phyloP scores from a whole-genome alignment of 2,888 invertebrate genomes.

The Strigamia crassipes region DNA sequence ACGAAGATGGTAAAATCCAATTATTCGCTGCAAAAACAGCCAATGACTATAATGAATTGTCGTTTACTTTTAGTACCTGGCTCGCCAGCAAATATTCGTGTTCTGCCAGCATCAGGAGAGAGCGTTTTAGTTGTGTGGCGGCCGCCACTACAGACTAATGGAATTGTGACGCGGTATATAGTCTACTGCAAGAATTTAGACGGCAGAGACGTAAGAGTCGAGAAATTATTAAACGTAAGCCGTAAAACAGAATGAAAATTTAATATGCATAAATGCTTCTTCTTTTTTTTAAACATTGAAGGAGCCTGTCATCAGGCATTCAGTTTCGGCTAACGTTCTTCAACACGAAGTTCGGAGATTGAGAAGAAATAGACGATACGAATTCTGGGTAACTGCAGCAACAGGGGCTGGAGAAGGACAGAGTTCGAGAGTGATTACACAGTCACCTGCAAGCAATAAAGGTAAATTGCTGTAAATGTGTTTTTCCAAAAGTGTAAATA shows the following conservation, averaged over 20 bases:
- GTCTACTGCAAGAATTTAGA: conserved; percentile 54
- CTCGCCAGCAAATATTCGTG: conserved; percentile 59
- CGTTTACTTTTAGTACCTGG: conserved; percentile 56
- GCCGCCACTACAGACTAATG: conserved; percentile 58
- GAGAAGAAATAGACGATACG: conserved; percentile 52
- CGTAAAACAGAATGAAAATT: not conserved
- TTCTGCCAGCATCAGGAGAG: conserved; percentile 57
- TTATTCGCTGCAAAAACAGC: not conserved
- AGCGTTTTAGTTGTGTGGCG: conserved; percentile 59
- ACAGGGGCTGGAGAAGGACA: conserved; percentile 53
- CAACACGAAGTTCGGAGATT: conserved; percentile 53
- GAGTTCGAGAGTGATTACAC: conserved; percentile 54
- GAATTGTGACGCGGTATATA: conserved; percentile 57
- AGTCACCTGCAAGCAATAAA: conserved; percentile 54
- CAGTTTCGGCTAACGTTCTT: conserved; percentile 40
- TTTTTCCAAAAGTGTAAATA: not conserved
- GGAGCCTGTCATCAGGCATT: conserved; percentile 41
- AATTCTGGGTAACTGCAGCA: conserved; percentile 50
- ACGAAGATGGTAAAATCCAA: conserved; percentile 57
- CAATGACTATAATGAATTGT: not conserved
- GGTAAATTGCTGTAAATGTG: conserved; percentile 52
- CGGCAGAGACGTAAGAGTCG: conserved; percentile 44
- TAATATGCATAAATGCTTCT: not conserved
- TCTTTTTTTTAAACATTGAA: conserved; percentile 2
- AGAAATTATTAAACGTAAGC: not conserved